phyloP scores from a whole-genome alignment of 2,888 invertebrate genomes.

The Lacanobia wlatinum region DNA sequence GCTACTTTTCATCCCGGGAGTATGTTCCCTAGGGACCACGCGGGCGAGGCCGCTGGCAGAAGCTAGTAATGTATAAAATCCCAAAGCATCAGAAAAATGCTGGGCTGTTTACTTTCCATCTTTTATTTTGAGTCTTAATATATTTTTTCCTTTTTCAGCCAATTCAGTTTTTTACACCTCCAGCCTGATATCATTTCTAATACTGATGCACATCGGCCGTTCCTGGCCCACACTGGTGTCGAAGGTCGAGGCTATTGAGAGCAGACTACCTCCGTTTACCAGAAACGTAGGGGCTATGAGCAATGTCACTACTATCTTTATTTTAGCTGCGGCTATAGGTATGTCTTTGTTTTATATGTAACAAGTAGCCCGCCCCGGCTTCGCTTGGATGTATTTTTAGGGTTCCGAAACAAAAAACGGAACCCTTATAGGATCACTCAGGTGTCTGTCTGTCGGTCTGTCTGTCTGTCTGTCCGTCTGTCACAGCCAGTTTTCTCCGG shows the following conservation, averaged over 20 bases:
- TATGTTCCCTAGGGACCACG: too few relatives aligned
- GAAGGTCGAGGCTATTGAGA: slow-evolving; percentile 71
- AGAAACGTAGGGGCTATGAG: slow-evolving; percentile 68
- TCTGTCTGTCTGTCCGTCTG: too few relatives aligned
- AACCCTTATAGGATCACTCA: too few relatives aligned
- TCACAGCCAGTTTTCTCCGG: too few relatives aligned
- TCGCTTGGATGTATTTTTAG: too few relatives aligned
- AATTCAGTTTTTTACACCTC: slow-evolving; percentile 73
- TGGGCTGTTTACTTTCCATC: background rate
- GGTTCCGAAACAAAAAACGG: too few relatives aligned
- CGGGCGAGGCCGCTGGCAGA: too few relatives aligned
- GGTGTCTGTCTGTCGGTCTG: too few relatives aligned
- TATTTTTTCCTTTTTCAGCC: slow-evolving; percentile 68
- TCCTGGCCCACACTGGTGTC: slow-evolving; percentile 71
- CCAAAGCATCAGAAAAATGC: too few relatives aligned
- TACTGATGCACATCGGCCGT: slow-evolving; percentile 70
- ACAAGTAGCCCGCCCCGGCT: too few relatives aligned
- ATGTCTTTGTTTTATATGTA: slow-evolving; percentile 2
- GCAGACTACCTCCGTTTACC: slow-evolving; percentile 72
- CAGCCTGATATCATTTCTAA: slow-evolving; percentile 68
- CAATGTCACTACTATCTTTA: slow-evolving; percentile 68
- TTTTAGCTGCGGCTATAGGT: slow-evolving; percentile 73
- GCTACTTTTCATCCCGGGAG: too few relatives aligned
- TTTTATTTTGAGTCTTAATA: background rate
- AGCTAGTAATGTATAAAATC: too few relatives aligned